Evolutionary conservation across 30 jellyfish, hydroid and myxozoan species (phyloP).

Genomic region (Chrysaora quinquecirrha): DNA sequence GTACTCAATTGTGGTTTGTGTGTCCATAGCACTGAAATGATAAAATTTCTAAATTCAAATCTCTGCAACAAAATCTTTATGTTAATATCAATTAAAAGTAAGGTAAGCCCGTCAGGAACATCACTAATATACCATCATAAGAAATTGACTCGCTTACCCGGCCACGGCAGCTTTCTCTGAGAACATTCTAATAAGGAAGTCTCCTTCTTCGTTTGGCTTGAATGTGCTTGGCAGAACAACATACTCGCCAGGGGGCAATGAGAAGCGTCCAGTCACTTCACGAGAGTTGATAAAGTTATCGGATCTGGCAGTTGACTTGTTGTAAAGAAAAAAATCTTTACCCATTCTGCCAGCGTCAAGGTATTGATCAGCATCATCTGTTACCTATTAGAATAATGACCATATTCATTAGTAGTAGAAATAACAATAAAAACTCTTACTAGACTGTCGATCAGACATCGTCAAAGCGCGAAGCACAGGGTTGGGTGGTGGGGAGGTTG

Average conservation of each 20-base stretch:
- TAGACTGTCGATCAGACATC: no score
- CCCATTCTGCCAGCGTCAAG: slow-evolving; percentile 72
- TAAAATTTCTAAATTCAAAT: no score
- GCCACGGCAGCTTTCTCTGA: slow-evolving; percentile 91
- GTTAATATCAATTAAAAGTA: no score
- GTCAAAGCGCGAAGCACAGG: no score
- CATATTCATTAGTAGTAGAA: no score
- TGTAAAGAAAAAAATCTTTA: slow-evolving; percentile 88
- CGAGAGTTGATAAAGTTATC: slow-evolving; percentile 92
- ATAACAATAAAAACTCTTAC: no score
- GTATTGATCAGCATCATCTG: slow-evolving; percentile 81
- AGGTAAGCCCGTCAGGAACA: no score
- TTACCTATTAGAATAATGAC: no score
- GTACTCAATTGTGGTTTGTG: slow-evolving; percentile 94
- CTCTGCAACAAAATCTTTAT: no score
- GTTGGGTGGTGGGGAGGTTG: no score
- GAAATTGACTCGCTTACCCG: no score
- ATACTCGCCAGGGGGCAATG: slow-evolving; percentile 95
- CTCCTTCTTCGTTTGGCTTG: slow-evolving; percentile 95
- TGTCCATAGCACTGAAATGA: slow-evolving; percentile 83
- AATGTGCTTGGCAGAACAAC: slow-evolving; percentile 90
- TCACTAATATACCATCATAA: no score
- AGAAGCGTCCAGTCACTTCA: slow-evolving; percentile 94
- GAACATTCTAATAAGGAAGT: slow-evolving; percentile 88
- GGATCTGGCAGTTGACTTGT: slow-evolving; percentile 94